These are phyloP conservation scores for Esox niger DNA, from an alignment of 2,113 vertebrate species.

Conservation along the genomic window DNA sequence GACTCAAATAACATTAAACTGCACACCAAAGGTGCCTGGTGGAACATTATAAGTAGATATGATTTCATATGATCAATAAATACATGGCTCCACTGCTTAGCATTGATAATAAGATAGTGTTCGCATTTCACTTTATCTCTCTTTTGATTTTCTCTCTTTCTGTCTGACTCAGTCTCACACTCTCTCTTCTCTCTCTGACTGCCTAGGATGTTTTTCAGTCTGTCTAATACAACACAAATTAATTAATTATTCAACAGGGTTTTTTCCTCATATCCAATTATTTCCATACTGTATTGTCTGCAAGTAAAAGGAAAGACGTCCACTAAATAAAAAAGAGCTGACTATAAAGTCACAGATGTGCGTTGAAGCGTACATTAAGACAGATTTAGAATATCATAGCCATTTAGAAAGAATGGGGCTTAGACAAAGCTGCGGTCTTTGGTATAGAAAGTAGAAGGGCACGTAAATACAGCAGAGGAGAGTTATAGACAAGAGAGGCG, in stretches of 20 bases:
- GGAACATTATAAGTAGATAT: conserved; percentile 22
- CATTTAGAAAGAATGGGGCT: no score
- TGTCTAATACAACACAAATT: conserved; percentile 62
- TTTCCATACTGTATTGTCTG: conserved; percentile 18
- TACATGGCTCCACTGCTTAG: conserved; percentile 43
- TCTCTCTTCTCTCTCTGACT: conserved; percentile 34
- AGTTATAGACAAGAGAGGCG: no score
- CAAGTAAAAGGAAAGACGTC: conserved; percentile 20
- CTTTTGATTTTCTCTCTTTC: background rate
- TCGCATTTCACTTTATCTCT: conserved; percentile 29
- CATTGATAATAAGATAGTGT: conserved; percentile 48
- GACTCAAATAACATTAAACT: conserved; percentile 28
- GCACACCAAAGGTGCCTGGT: conserved; percentile 41
- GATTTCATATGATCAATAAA: conserved; percentile 43
- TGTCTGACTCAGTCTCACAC: conserved; percentile 33
- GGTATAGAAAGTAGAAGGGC: no score
- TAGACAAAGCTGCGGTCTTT: no score
- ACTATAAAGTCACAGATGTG: no score
- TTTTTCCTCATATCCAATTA: conserved; percentile 41
- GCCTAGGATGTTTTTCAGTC: conserved; percentile 58
- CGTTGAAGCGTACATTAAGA: no score
- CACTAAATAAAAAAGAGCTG: background rate
- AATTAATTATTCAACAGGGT: conserved; percentile 44
- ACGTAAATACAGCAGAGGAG: no score
- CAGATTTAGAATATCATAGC: no score